A percentile compares a stretch with the other conserved stretches of the same genome.
These are phyloP conservation scores for Gallinago jamesoni DNA, from an alignment of 2,113 vertebrate genomes.

Conservation along the genomic window DNA sequence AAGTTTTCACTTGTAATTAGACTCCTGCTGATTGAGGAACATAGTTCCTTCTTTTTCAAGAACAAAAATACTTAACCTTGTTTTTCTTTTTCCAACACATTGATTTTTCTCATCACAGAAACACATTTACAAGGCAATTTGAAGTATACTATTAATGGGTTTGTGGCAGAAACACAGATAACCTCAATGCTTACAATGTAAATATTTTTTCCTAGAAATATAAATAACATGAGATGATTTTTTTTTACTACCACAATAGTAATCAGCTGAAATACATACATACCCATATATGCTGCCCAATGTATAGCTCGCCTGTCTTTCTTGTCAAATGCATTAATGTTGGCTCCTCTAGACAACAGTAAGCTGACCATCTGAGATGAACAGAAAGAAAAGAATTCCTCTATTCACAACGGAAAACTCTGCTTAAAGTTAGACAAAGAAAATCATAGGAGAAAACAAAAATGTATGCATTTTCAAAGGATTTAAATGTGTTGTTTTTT, in stretches of 20 bases:
- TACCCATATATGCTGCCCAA: conserved; percentile 99
- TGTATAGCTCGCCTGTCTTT: conserved; percentile 98
- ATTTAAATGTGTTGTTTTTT: neutral
- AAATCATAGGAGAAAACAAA: neutral
- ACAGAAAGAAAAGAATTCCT: neutral
- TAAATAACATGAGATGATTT: neutral
- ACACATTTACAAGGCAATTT: neutral
- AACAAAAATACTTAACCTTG: neutral
- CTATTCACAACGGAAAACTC: neutral
- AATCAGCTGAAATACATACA: conserved; percentile 32
- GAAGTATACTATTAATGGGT: neutral
- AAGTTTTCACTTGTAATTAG: neutral
- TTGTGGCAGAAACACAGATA: neutral
- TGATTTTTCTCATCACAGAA: neutral
- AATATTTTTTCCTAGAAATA: neutral
- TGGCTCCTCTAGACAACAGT: conserved; percentile 95
- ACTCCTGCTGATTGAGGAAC: neutral
- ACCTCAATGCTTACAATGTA: neutral
- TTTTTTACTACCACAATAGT: neutral
- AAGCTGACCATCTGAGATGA: conserved; percentile 93
- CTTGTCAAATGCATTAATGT: conserved; percentile 99
- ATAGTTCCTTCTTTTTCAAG: neutral
- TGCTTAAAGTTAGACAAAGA: neutral
- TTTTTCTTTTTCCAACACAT: neutral
- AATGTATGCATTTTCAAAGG: neutral